A percentile compares a stretch with the other conserved stretches of the same genome.
phyloP scores from a whole-genome alignment of 2,888 invertebrate species.

The Meteorus cinctellus region DNA sequence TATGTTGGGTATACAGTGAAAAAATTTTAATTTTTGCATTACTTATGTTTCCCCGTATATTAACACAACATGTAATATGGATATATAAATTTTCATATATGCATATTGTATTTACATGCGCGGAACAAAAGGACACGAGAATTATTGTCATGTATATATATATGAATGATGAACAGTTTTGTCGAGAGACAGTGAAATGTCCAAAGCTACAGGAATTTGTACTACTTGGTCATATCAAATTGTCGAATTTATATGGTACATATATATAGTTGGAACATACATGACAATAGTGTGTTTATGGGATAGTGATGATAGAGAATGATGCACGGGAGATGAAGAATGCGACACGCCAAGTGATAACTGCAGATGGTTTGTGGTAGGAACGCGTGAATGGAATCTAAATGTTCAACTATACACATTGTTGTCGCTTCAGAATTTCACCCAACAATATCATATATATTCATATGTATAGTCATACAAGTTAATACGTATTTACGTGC shows the following conservation, averaged over 20 bases:
- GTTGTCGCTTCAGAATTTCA: conserved; percentile 27
- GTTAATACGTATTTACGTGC: conserved; percentile 7
- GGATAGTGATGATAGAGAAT: neutral
- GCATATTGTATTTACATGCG: neutral
- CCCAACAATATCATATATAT: neutral
- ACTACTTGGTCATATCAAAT: neutral
- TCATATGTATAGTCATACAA: neutral
- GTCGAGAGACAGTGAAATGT: neutral
- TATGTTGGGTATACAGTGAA: neutral
- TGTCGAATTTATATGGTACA: neutral
- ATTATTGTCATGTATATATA: neutral
- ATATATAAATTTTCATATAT: neutral
- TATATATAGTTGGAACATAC: neutral
- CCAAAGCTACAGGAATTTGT: neutral
- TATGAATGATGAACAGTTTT: neutral
- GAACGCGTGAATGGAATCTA: conserved; percentile 14
- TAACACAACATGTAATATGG: neutral
- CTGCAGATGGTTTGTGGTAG: conserved; percentile 29
- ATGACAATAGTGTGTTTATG: conserved; percentile 2
- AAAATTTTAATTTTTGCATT: neutral
- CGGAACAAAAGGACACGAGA: neutral
- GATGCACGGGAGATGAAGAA: conserved; percentile 14
- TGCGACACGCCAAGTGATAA: conserved; percentile 11
- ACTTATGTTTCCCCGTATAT: neutral
- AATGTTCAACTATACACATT: conserved; percentile 36